phyloP scores from a whole-genome alignment of 2,113 vertebrate species.

The Neolamprologus cancellatus region DNA sequence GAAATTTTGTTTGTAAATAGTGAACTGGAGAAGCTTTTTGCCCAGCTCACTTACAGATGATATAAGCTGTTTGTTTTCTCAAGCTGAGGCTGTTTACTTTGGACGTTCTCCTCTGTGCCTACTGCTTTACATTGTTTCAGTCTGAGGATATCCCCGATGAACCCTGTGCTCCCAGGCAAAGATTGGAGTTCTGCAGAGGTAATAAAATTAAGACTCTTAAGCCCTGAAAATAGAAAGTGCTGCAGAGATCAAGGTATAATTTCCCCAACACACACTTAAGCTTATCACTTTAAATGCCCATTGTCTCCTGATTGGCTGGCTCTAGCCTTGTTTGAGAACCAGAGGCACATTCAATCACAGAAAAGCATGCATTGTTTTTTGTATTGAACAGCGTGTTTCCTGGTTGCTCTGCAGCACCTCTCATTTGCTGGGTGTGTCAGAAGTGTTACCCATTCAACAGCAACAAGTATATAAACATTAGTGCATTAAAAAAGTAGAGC shows the following conservation, averaged over 20 bases:
- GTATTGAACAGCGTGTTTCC: not conserved
- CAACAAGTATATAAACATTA: not conserved
- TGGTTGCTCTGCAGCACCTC: not conserved
- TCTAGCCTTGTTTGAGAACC: not conserved
- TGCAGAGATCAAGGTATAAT: not conserved
- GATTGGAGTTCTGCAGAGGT: not conserved
- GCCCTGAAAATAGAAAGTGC: not conserved
- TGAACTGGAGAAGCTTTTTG: not conserved
- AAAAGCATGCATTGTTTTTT: not conserved
- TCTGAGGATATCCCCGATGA: not conserved
- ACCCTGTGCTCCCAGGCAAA: not conserved
- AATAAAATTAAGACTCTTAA: not conserved
- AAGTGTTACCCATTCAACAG: not conserved
- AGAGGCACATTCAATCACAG: not conserved
- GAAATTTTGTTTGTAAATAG: slow-evolving; percentile 18
- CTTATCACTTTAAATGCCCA: not conserved
- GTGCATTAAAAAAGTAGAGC: not conserved
- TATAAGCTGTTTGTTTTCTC: slow-evolving; percentile 17
- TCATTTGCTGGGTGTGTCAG: not conserved
- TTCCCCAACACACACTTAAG: too few relatives aligned
- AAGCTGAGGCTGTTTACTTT: not conserved
- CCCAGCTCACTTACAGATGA: not conserved
- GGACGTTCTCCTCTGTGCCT: not conserved
- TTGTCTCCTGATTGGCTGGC: not conserved
- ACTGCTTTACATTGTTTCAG: not conserved